phyloP scores from a whole-genome alignment of 23 tunicate genomes.

The Styela clava region DNA sequence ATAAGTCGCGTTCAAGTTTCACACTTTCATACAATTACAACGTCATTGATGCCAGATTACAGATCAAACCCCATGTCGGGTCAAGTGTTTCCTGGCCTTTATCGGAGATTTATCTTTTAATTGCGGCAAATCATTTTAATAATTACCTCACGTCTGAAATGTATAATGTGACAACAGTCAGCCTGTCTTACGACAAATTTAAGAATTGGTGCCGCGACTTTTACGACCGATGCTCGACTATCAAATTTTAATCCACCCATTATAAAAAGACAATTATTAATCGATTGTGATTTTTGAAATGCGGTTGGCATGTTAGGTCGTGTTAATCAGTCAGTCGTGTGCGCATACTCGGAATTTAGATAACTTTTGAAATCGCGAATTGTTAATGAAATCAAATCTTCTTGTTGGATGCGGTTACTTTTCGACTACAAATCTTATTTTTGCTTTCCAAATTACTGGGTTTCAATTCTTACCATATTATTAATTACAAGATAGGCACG shows the following conservation, averaged over 20 bases:
- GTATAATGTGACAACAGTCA: not conserved
- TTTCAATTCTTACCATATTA: not conserved
- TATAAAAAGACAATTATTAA: no score
- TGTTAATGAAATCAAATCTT: no score
- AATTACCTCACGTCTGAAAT: not conserved
- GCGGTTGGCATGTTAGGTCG: no score
- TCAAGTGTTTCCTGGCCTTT: not conserved
- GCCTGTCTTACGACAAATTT: no score
- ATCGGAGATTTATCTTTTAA: not conserved
- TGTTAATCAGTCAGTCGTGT: no score
- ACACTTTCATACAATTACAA: not conserved
- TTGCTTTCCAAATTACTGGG: not conserved
- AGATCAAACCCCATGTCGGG: not conserved
- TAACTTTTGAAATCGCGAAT: no score
- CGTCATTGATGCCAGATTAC: not conserved
- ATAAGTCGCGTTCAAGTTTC: not conserved
- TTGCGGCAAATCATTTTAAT: not conserved
- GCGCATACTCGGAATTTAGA: no score
- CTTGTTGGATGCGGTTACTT: no score
- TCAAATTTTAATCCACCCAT: no score
- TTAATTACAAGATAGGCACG: not conserved
- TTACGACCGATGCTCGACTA: no score
- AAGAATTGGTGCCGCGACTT: no score
- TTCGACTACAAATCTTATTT: not conserved
- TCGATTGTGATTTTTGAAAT: no score